These are phyloP conservation scores for Molothrus ater DNA, from an alignment of 2,797 vertebrate species.

Conservation along the genomic window DNA sequence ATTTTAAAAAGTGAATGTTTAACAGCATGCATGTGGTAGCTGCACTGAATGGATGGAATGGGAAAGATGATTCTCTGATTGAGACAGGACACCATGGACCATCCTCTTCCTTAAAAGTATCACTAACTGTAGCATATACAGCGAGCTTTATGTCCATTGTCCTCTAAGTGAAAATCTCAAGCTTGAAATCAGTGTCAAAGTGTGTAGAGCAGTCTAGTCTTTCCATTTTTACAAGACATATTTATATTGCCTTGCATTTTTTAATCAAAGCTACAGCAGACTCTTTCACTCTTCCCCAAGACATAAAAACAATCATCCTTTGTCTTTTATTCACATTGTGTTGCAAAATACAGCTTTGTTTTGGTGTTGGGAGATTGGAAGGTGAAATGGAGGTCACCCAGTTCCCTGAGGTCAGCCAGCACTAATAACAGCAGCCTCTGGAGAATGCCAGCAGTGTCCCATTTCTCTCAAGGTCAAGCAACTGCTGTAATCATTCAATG, in stretches of 20 bases:
- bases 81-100: not conserved
- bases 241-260: not conserved
- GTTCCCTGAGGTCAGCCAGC: not conserved
- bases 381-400: conserved; percentile 47
- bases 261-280: not conserved
- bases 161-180: not conserved
- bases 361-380: conserved; percentile 10
- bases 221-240: not conserved
- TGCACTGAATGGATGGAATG: not conserved
- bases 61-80: not conserved
- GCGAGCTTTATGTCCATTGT: not conserved
- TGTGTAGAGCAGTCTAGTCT: not conserved
- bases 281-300: not conserved
- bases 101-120: not conserved
- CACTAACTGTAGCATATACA: not conserved
- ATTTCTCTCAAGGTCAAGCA: conserved; percentile 39
- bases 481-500: conserved; percentile 38
- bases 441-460: not conserved
- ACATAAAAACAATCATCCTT: not conserved
- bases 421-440: conserved; percentile 48
- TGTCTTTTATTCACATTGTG: not conserved
- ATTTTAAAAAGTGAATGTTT: not conserved
- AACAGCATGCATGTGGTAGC: not conserved
- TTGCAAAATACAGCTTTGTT: conserved; percentile 30
- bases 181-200: not conserved